phyloP scores from a whole-genome alignment of 1,140 invertebrate genomes.

The Drosophila asahinai region DNA sequence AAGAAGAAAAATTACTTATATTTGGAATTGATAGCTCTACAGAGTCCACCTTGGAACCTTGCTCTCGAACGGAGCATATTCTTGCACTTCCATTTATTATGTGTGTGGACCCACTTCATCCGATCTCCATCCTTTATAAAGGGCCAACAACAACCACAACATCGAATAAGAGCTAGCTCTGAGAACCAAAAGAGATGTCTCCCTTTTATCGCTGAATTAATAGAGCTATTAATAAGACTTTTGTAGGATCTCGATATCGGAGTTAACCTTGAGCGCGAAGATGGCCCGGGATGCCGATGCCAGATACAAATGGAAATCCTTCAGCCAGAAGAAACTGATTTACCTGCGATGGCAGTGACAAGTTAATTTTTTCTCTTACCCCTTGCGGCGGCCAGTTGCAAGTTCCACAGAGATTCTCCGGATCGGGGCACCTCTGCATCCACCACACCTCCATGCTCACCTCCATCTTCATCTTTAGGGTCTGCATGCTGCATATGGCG shows the following conservation, averaged over 20 bases:
- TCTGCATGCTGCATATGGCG: slow-evolving; percentile 41
- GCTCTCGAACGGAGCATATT: background rate
- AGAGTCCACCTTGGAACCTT: background rate
- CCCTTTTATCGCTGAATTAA: slow-evolving; percentile 74
- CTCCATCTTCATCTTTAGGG: slow-evolving; percentile 29
- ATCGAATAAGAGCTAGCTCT: slow-evolving; percentile 37
- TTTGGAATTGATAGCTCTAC: background rate
- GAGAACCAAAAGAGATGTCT: slow-evolving; percentile 47
- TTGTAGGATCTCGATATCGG: slow-evolving; percentile 64
- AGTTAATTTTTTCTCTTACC: slow-evolving; percentile 72
- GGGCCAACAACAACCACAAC: slow-evolving; percentile 18
- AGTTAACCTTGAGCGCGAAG: slow-evolving; percentile 53
- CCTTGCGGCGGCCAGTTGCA: slow-evolving; percentile 39
- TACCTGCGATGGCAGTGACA: slow-evolving; percentile 80
- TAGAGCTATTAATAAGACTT: slow-evolving; percentile 81
- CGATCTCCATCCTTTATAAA: slow-evolving; percentile 26
- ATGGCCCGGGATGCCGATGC: slow-evolving; percentile 14
- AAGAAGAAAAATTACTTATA: background rate
- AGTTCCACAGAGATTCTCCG: slow-evolving; percentile 19
- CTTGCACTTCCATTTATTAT: slow-evolving; percentile 39
- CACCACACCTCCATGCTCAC: slow-evolving; percentile 13
- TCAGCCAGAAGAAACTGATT: slow-evolving; percentile 73
- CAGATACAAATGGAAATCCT: slow-evolving; percentile 63
- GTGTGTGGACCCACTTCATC: slow-evolving; percentile 35
- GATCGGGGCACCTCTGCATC: slow-evolving; percentile 14